Conservation (phyloP, 2,888 invertebrate genomes). For the Lepidochitona cinerea region DNA sequence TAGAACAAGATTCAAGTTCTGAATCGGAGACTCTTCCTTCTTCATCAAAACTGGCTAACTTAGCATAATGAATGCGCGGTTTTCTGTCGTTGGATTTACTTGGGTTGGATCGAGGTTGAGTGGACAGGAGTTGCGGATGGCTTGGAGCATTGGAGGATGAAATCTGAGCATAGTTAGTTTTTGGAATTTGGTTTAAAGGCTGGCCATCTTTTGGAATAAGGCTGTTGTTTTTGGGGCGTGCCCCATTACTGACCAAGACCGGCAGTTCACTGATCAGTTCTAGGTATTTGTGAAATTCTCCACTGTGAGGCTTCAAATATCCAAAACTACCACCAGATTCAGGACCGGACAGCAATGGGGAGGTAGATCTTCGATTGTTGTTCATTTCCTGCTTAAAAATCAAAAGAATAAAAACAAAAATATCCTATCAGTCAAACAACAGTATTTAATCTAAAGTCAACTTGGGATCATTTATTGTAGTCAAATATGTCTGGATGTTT, state of each 20-base stretch:
- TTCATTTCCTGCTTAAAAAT: background rate
- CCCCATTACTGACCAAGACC: background rate
- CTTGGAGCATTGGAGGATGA: background rate
- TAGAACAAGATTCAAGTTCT: background rate
- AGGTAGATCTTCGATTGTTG: background rate
- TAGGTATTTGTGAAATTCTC: constrained; percentile 36
- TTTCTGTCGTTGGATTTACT: background rate
- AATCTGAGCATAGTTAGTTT: constrained; percentile 3
- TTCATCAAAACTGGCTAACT: constrained; percentile 1
- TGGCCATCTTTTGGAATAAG: background rate
- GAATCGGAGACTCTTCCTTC: background rate
- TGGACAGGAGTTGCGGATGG: background rate
- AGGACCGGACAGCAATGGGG: background rate
- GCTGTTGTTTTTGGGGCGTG: background rate
- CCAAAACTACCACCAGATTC: background rate
- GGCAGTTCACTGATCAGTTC: constrained; percentile 38
- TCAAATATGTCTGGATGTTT: too few relatives aligned
- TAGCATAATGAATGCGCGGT: background rate
- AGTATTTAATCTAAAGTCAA: too few relatives aligned
- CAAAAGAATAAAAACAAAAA: background rate
- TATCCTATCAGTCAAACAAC: too few relatives aligned
- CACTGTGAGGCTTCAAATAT: constrained; percentile 39
- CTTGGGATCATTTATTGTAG: too few relatives aligned
- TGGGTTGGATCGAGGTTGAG: background rate
- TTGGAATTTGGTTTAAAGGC: background rate